These are phyloP conservation scores for Holacanthus passer DNA, from an alignment of 2,113 vertebrate genomes.

Conservation along the genomic window DNA sequence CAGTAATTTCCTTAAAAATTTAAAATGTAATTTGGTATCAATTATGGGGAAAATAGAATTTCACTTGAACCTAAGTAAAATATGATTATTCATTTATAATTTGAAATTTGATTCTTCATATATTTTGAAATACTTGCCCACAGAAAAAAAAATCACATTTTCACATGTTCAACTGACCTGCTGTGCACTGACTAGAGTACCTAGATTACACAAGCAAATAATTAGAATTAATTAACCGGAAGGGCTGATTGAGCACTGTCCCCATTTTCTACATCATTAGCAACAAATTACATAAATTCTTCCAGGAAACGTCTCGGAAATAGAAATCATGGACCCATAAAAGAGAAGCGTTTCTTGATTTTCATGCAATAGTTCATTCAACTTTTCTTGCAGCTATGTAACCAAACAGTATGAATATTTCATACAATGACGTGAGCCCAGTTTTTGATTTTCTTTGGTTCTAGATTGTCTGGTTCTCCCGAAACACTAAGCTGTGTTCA, in stretches of 20 bases:
- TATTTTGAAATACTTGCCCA: too few species aligned
- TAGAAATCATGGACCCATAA: not conserved
- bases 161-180: not conserved
- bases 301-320: too few species aligned
- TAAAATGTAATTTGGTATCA: not conserved
- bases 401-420: not conserved
- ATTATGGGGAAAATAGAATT: not conserved
- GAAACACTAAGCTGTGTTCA: not conserved
- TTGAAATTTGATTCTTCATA: too few species aligned
- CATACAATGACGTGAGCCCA: not conserved
- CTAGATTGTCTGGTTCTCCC: not conserved
- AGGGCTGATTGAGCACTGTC: not conserved
- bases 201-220: not conserved
- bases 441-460: not conserved
- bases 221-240: not conserved
- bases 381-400: not conserved
- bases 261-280: not conserved
- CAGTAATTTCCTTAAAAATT: too few species aligned
- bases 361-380: not conserved
- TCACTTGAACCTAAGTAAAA: too few species aligned
- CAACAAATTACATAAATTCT: too few species aligned
- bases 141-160: not conserved
- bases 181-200: not conserved
- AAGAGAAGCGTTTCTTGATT: not conserved
- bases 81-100: too few species aligned